Evolutionary conservation across 2,113 vertebrate species (phyloP).

Genomic region (Engystomops pustulosus): DNA sequence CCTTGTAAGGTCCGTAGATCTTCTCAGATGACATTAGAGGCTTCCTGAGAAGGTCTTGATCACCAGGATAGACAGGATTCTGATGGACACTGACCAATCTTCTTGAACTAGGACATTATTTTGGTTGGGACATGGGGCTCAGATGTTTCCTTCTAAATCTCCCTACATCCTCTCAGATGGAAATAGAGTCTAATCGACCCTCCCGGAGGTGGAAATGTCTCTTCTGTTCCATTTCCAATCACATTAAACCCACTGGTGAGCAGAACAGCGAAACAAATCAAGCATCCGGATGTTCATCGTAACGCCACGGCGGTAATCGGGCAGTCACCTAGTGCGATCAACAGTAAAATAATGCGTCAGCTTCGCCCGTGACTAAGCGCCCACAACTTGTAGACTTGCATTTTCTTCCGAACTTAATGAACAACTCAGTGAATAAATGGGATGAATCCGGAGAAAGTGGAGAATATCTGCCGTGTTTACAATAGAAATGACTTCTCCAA

Average conservation of each 20-base stretch:
- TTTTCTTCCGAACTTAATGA: constrained; percentile 35
- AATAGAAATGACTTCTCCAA: constrained; percentile 23
- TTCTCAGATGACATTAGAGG: too few species aligned
- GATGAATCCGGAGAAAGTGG: constrained; percentile 1
- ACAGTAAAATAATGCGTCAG: background rate
- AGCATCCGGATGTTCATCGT: constrained; percentile 2
- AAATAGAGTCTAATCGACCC: background rate
- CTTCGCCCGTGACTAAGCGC: background rate
- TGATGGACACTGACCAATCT: too few species aligned
- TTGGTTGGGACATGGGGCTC: too few species aligned
- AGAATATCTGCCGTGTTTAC: constrained; percentile 29
- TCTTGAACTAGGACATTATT: too few species aligned
- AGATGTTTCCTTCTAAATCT: background rate
- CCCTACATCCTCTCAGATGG: too few species aligned
- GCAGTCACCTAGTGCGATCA: constrained; percentile 28
- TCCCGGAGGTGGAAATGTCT: background rate
- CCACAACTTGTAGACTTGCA: constrained; percentile 9
- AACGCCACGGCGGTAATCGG: too few species aligned
- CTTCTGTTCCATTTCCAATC: background rate
- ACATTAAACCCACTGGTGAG: background rate
- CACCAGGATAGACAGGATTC: too few species aligned
- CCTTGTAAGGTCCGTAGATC: too few species aligned
- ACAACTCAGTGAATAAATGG: constrained; percentile 4
- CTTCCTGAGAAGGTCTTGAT: too few species aligned
- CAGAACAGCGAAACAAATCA: background rate